Evolutionary conservation across 1,140 invertebrate genomes (phyloP), one percentile per base, ranked within the genome.

Genomic region (Drosophila bocki): DNA sequence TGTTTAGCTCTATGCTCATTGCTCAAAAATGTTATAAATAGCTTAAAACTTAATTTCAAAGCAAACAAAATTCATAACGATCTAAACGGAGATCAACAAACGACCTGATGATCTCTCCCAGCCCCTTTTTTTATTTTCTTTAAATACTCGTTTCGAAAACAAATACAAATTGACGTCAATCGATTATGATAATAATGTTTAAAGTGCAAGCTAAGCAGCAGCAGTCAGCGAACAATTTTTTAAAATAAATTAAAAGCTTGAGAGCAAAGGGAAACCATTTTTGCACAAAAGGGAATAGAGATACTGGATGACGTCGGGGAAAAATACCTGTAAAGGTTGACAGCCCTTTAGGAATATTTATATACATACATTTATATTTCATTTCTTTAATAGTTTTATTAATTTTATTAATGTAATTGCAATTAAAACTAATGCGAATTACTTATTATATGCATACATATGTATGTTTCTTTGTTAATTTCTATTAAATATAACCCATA

Each of bases 101-200:
- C 82, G 70, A 75, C 62, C 70, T 63, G 58, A 53, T 63, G 45
- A 47, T 37, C 51, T 13, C n/a, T 68, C 12, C 26, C 33, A 26
- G 12, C 61, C 58, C 58, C 22, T 15, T 19, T 19, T 19, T 53
- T 15, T 53, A 35, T 39, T 44, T 54, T 47, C 47, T 42, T 26
- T 37, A 7, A 60, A 57, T 45, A 59, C 39, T 59, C 42, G 51
- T 59, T 72, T 71, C 19, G 22, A 72, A 67, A 87, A 77, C 75
- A 76, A 82, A 82, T 70, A 72, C 65, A 80, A 84, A 84, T 80
- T 87, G 84, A 87, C 80, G 84, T 87, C 80, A 87, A 84, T 78
- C 72, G 61, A 65, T 74, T 47, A 79, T 77, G 84, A 87, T 88
- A 88, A 87, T 88, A 83, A 88, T 83, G 76, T 59, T 75, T 70